A percentile compares a stretch with the other conserved stretches of the same genome.
These are phyloP conservation scores for Eidolon dupreanum DNA, from an alignment of 2,797 vertebrate genomes.

Conservation along the genomic window DNA sequence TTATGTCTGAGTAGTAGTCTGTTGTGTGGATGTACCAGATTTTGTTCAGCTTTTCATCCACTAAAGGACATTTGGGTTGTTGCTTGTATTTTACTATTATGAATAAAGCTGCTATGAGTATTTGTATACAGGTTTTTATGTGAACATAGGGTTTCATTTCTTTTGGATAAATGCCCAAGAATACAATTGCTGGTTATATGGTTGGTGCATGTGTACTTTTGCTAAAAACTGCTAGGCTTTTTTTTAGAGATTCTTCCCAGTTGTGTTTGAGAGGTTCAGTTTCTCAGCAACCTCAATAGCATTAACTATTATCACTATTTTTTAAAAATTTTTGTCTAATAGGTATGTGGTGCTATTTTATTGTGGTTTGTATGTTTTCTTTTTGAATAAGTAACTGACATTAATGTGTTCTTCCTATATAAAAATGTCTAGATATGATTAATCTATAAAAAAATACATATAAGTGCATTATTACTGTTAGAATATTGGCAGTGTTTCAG, in stretches of 20 bases:
- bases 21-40: background rate
- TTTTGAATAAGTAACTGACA: background rate
- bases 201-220: background rate
- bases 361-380: background rate
- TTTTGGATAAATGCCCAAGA: background rate
- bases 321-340: background rate
- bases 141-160: background rate
- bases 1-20: background rate
- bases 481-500: background rate
- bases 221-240: background rate
- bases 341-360: background rate
- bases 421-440: background rate
- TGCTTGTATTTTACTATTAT: background rate
- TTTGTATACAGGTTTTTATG: background rate
- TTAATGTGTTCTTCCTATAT: background rate
- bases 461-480: background rate
- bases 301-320: background rate
- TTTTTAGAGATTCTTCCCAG: background rate
- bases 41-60: background rate
- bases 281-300: background rate
- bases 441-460: background rate
- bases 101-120: background rate
- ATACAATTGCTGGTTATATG: background rate
- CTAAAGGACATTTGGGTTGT: background rate
- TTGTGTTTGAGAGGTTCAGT: background rate